phyloP scores from a whole-genome alignment of 2,797 vertebrate species.

The Sebastes melanostomus region DNA sequence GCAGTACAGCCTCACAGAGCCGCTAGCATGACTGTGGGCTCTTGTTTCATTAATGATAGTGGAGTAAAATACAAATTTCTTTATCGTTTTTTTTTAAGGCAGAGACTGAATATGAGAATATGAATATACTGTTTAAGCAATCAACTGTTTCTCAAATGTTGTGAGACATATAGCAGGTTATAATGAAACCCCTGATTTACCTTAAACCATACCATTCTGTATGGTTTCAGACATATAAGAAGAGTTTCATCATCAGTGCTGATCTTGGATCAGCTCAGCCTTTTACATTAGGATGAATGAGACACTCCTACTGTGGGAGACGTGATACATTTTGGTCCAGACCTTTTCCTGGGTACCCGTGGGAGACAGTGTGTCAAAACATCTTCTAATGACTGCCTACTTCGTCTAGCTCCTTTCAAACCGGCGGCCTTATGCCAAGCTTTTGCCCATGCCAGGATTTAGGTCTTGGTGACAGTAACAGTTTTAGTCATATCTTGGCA shows the following conservation, averaged over 20 bases:
- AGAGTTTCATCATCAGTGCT: conserved; percentile 22
- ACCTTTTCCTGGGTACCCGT: conserved; percentile 24
- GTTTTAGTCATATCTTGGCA: conserved; percentile 73
- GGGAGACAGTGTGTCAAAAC: conserved; percentile 65
- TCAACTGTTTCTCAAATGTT: not conserved
- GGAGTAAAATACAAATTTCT: not conserved
- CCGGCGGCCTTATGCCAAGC: conserved; percentile 51
- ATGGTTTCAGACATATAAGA: conserved; percentile 26
- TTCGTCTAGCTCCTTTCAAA: conserved; percentile 59
- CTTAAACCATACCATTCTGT: not conserved
- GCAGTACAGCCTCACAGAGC: too few species aligned
- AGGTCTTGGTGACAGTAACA: conserved; percentile 66
- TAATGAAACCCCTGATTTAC: not conserved
- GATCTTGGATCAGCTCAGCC: conserved; percentile 24
- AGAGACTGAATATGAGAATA: not conserved
- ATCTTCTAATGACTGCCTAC: conserved; percentile 62
- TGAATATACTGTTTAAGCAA: not conserved
- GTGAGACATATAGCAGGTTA: not conserved
- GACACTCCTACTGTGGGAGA: conserved; percentile 27
- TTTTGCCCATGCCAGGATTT: conserved; percentile 55
- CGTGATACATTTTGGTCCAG: conserved; percentile 32
- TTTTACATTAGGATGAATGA: conserved; percentile 26
- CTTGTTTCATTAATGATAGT: too few species aligned
- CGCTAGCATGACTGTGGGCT: too few species aligned
- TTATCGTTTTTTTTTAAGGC: not conserved